A percentile compares a stretch with the other conserved stretches of the same genome.
These are phyloP conservation scores for Nothocercus nigrocapillus DNA, from an alignment of 2,113 vertebrate genomes.

Conservation along the genomic window DNA sequence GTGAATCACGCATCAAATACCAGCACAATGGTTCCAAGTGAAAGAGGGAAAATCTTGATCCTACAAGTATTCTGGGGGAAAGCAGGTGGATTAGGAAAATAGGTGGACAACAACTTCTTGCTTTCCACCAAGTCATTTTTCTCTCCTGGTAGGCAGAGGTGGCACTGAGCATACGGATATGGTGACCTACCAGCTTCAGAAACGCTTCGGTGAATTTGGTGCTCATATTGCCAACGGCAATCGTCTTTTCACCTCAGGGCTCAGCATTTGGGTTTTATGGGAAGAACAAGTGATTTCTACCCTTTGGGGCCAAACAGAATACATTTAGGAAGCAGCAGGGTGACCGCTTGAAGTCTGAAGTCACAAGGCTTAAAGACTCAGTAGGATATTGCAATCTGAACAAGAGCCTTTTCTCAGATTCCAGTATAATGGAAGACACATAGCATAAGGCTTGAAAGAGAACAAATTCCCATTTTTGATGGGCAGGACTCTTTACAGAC, in stretches of 20 bases:
- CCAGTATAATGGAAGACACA: background rate
- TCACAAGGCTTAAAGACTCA: background rate
- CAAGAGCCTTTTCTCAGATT: background rate
- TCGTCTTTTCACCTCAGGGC: background rate
- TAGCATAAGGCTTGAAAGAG: background rate
- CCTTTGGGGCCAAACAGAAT: accelerated
- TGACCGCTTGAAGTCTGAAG: accelerated
- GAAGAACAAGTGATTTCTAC: background rate
- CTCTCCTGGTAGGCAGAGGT: background rate
- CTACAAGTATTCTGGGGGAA: background rate
- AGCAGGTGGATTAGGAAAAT: background rate
- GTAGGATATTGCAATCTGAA: background rate
- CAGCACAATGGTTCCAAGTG: accelerated
- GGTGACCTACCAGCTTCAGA: background rate
- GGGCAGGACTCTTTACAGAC: background rate
- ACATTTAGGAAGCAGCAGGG: background rate
- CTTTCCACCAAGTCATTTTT: background rate
- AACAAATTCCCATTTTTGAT: background rate
- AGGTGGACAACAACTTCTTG: background rate
- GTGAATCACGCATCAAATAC: background rate
- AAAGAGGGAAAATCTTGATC: background rate
- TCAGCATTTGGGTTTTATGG: background rate
- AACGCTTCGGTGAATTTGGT: accelerated
- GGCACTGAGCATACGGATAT: background rate
- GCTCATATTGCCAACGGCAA: background rate